Evolutionary conservation across 2,888 invertebrate species (phyloP), one percentile per base, ranked within the genome.

Genomic region (Campoletis raptor): DNA sequence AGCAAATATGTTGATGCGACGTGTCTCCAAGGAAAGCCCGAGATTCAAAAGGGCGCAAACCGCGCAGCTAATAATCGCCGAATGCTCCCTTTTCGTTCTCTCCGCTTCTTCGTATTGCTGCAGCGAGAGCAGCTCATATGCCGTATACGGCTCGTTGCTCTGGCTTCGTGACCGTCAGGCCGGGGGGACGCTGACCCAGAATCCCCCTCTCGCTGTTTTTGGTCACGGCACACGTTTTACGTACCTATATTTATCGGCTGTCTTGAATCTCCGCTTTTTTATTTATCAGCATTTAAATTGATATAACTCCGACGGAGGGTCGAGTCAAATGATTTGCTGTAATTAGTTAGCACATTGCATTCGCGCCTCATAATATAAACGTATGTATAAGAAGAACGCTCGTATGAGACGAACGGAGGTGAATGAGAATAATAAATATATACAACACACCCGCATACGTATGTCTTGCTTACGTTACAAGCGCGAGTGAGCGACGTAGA

Each of bases 121-220:
- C 57, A 24, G 86, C 86, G 86, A 81, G 83, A 81, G 87, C 83
- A 79, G 87, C 83, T 80, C 76, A 18, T 66, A 84, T 79, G 45
- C 45, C 61, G 72, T 48, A 57, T 73, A 61, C 74, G 37, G 72
- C 78, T 85, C 66, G 86, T 66, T 74, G 78, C 66, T 72, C 82
- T 80, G 90, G 91, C 90, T 92, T 91, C 90, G 90, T 92, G 92
- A 92, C 92, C 91, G 91, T 90, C 89, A 92, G 91, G 92, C 92
- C 91, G 91, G 91, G 15, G 48, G 92, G 91, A 92, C 93, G 93
- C 90, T 93, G 94, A 93, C 94, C 94, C 92, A 93, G 93, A 94
- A 94, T 93, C 89, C 89, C 90, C 80, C 89, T 54, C 48, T 18
- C 76, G 57, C 66, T 45, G 10, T 40, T 24, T 61, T 10, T 70